These are phyloP conservation scores for Syrphus vitripennis DNA, from an alignment of 2,888 invertebrate genomes.

Conservation along the genomic window DNA sequence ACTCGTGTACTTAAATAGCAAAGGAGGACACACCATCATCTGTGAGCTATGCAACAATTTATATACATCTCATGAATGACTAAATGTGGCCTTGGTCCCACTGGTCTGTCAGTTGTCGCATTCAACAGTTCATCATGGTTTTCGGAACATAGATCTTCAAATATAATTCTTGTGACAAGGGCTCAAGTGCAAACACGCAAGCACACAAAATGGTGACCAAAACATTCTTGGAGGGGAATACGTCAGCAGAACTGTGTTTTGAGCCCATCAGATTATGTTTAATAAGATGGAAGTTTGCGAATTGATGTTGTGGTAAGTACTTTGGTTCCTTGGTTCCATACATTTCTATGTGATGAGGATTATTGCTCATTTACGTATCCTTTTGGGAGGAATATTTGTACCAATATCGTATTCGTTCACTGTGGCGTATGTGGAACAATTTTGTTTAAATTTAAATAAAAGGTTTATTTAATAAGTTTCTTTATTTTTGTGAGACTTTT, in stretches of 20 bases:
- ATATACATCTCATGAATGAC: conserved; percentile 58
- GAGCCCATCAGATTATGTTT: conserved; percentile 33
- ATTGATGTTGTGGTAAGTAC: conserved; percentile 26
- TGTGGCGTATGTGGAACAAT: conserved; percentile 41
- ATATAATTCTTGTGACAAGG: conserved; percentile 9
- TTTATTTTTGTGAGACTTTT: too few relatives aligned
- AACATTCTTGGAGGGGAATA: conserved; percentile 32
- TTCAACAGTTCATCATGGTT: conserved; percentile 66
- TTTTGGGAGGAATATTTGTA: not conserved
- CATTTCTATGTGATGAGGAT: conserved; percentile 3
- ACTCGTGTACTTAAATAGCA: not conserved
- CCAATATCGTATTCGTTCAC: conserved; percentile 4
- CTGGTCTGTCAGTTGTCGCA: conserved; percentile 36
- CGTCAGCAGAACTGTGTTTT: conserved; percentile 42
- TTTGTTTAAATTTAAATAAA: not conserved
- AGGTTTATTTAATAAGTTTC: too few relatives aligned
- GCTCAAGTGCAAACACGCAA: conserved; percentile 44
- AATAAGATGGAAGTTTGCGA: conserved; percentile 27
- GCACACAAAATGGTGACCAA: conserved; percentile 2
- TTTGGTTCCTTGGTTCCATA: not conserved
- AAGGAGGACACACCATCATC: conserved; percentile 9
- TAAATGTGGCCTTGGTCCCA: conserved; percentile 39
- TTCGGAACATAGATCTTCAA: conserved; percentile 1
- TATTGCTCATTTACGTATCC: conserved; percentile 27
- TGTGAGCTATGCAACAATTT: conserved; percentile 47